Conservation (phyloP, 1,140 invertebrate species). For the Bombus consobrinus region DNA sequence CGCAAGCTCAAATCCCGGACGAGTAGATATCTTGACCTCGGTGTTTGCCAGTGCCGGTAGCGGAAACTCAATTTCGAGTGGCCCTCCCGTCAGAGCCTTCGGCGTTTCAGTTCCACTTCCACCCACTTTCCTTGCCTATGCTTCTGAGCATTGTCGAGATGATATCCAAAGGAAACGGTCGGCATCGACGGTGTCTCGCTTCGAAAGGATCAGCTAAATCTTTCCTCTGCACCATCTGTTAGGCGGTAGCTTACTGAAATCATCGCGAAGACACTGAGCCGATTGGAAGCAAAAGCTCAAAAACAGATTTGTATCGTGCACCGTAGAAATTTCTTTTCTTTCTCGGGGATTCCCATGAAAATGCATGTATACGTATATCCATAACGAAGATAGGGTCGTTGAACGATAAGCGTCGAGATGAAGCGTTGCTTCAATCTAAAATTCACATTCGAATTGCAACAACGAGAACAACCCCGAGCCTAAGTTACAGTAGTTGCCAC, state of each 20-base stretch:
- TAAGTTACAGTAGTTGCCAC: constrained; percentile 48
- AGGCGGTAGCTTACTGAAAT: background rate
- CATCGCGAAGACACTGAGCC: background rate
- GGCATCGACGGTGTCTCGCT: constrained; percentile 6
- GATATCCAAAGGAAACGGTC: constrained; percentile 50
- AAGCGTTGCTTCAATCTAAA: background rate
- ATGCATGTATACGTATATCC: no score
- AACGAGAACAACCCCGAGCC: no score
- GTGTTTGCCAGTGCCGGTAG: constrained; percentile 55
- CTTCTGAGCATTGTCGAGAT: constrained; percentile 40
- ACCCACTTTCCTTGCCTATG: constrained; percentile 41
- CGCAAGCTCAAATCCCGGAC: constrained; percentile 37
- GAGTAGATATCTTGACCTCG: constrained; percentile 62
- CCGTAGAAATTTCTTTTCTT: background rate
- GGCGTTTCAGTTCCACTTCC: constrained; percentile 47
- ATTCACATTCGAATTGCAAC: background rate
- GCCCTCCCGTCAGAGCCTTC: constrained; percentile 32
- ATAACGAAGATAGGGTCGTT: background rate
- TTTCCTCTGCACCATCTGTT: background rate
- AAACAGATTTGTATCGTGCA: background rate
- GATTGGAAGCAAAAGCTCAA: background rate
- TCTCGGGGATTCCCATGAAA: background rate
- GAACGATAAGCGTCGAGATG: background rate
- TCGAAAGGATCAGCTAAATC: constrained; percentile 24
- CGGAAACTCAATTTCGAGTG: constrained; percentile 66